These are phyloP conservation scores for Serilophus lunatus DNA, from an alignment of 2,113 vertebrate genomes.

Conservation along the genomic window DNA sequence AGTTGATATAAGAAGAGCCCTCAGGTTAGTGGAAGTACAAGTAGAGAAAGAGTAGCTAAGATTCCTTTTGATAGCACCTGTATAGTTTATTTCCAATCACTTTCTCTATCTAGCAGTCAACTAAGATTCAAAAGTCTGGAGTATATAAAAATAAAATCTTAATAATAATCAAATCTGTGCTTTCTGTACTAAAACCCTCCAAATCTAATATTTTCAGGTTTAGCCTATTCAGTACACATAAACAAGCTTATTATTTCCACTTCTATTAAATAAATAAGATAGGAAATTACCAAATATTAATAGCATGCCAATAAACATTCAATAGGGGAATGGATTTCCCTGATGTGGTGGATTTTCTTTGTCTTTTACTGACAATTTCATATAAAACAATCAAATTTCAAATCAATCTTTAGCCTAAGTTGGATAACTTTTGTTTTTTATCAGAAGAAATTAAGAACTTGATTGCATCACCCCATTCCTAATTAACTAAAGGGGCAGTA, in stretches of 20 bases:
- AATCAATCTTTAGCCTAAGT: background rate
- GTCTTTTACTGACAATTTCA: background rate
- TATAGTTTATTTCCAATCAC: background rate
- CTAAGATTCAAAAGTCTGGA: background rate
- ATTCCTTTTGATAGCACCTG: background rate
- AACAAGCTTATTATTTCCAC: background rate
- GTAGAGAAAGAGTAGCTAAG: background rate
- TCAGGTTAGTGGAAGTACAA: background rate
- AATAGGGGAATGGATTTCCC: background rate
- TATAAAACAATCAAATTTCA: background rate
- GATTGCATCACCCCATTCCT: background rate
- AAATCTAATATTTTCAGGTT: background rate
- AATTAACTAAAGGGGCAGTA: background rate
- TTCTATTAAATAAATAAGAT: background rate
- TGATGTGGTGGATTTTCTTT: background rate
- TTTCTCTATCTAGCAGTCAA: background rate
- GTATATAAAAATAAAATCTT: background rate
- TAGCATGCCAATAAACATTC: background rate
- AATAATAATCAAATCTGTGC: background rate
- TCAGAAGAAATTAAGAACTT: background rate
- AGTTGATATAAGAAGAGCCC: slow-evolving; percentile 4
- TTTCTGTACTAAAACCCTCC: background rate
- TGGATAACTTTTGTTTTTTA: background rate
- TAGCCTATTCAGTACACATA: background rate
- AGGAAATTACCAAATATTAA: background rate